These are phyloP conservation scores for Rhyacichthys aspro DNA, from an alignment of 2,797 vertebrate genomes.

Conservation along the genomic window DNA sequence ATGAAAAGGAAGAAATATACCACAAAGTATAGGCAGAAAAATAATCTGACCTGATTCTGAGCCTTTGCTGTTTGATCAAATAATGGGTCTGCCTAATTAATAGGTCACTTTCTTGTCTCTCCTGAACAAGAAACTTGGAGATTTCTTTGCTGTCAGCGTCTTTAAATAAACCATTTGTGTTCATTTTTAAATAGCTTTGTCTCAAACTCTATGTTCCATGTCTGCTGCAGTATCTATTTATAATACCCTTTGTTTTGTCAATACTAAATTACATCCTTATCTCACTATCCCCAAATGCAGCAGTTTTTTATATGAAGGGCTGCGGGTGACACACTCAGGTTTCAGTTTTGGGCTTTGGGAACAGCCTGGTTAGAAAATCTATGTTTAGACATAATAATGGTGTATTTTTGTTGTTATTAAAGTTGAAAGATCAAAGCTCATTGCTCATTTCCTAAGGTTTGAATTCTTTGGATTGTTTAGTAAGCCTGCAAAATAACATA, in stretches of 20 bases:
- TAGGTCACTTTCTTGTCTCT: slow-evolving; percentile 20
- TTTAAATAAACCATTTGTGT: slow-evolving; percentile 40
- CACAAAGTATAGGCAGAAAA: too few species aligned
- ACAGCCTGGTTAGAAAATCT: background rate
- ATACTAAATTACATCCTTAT: slow-evolving; percentile 51
- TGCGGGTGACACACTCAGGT: slow-evolving; percentile 30
- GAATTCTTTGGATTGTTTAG: too few species aligned
- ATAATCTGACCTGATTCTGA: too few species aligned
- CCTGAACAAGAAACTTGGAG: slow-evolving; percentile 15
- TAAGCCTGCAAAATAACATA: too few species aligned
- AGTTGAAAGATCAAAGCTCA: too few species aligned
- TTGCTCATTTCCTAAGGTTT: too few species aligned
- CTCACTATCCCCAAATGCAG: slow-evolving; percentile 45
- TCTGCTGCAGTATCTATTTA: slow-evolving; percentile 55
- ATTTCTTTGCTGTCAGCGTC: slow-evolving; percentile 49
- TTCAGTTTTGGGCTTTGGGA: slow-evolving; percentile 32
- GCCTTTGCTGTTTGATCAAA: too few species aligned
- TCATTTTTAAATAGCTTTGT: slow-evolving; percentile 50
- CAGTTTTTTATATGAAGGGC: slow-evolving; percentile 46
- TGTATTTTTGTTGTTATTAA: background rate
- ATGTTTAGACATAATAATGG: background rate
- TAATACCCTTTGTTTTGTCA: slow-evolving; percentile 41
- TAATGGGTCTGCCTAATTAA: slow-evolving; percentile 4
- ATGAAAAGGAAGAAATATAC: too few species aligned
- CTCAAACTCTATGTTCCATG: slow-evolving; percentile 32